Evolutionary conservation across 2,888 invertebrate species (phyloP).

Genomic region (Rotaria macrura): DNA sequence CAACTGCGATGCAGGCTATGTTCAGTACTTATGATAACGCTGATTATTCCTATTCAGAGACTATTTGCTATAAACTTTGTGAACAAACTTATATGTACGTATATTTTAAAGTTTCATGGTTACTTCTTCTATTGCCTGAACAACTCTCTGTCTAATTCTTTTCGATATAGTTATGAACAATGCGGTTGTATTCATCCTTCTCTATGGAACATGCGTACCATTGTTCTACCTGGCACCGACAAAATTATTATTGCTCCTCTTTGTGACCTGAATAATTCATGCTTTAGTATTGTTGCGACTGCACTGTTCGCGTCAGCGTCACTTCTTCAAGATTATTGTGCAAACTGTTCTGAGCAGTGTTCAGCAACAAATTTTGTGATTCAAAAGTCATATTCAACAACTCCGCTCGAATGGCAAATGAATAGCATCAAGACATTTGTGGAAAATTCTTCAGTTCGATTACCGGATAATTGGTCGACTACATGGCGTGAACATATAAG

Average conservation of each 20-base stretch:
- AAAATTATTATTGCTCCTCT: neutral
- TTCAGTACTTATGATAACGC: neutral
- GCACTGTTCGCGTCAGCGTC: neutral
- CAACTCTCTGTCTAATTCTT: neutral
- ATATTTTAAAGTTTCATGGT: neutral
- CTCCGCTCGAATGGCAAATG: neutral
- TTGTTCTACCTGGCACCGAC: neutral
- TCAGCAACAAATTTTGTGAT: neutral
- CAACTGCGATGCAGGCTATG: neutral
- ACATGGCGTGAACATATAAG: no score
- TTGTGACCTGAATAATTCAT: neutral
- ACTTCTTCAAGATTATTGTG: neutral
- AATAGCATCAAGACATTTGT: neutral
- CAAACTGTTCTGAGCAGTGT: no score
- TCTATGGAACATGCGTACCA: neutral
- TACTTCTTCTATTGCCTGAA: no score
- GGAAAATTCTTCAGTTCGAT: neutral
- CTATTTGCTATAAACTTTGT: neutral
- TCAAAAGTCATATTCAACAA: neutral
- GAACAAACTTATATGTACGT: neutral
- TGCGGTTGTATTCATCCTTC: neutral
- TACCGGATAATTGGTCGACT: neutral
- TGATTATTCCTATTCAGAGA: neutral
- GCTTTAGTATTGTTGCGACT: neutral
- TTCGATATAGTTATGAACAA: neutral